A percentile compares a stretch with the other conserved stretches of the same genome.
Evolutionary conservation across 35 echinoderm and acorn worm species (phyloP).

Genomic region (Ptychodera flava): DNA sequence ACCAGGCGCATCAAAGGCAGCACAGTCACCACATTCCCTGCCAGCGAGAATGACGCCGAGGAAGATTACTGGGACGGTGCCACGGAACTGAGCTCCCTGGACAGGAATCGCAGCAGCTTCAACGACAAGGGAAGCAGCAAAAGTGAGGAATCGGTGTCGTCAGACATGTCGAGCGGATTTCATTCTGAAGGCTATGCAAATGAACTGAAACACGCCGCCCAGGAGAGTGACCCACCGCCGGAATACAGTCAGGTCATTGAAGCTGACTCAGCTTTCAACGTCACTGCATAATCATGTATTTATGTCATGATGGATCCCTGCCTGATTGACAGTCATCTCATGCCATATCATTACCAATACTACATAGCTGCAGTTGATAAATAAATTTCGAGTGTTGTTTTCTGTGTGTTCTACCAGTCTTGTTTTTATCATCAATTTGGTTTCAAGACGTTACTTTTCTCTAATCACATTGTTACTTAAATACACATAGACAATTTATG

Average conservation of each 20-base stretch:
- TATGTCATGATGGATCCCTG: no score
- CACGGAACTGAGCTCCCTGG: conserved; percentile 4
- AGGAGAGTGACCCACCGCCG: conserved; percentile 66
- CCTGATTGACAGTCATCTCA: no score
- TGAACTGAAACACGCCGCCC: not conserved
- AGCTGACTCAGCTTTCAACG: not conserved
- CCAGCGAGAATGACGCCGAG: conserved; percentile 21
- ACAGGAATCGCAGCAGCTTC: conserved; percentile 10
- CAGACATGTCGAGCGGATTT: conserved; percentile 93
- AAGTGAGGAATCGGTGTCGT: conserved; percentile 95
- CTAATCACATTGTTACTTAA: no score
- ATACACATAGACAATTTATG: no score
- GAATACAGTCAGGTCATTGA: conserved; percentile 82
- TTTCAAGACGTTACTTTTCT: no score
- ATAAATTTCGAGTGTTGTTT: no score
- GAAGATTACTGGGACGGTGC: conserved; percentile 16
- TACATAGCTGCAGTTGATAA: no score
- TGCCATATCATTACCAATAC: no score
- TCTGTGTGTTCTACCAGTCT: no score
- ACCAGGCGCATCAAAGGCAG: not conserved
- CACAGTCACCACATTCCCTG: not conserved
- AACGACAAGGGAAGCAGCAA: conserved; percentile 60
- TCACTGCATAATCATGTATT: no score
- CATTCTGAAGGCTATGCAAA: conserved; percentile 72
- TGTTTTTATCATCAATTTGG: no score